Conservation (phyloP, 2,113 vertebrate species). For the Manacus vitellinus region DNA sequence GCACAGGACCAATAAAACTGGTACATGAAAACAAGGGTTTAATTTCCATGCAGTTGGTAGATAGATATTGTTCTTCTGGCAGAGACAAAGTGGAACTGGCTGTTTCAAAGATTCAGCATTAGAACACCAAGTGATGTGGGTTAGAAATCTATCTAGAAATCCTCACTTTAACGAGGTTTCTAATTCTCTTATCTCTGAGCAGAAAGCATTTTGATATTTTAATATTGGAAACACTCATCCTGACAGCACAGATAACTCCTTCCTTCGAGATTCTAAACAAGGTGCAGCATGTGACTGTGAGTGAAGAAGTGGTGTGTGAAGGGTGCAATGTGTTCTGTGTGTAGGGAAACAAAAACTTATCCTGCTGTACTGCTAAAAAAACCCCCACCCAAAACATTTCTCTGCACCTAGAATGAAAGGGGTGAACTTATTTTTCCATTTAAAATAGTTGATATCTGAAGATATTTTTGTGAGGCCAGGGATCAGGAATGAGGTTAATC, state of each 20-base stretch:
- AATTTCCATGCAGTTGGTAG: background rate
- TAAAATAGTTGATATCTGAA: background rate
- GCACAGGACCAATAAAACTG: background rate
- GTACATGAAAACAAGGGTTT: background rate
- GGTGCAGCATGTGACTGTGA: background rate
- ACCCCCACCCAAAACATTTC: fast-evolving
- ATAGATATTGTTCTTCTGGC: background rate
- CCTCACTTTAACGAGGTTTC: background rate
- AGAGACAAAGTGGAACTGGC: background rate
- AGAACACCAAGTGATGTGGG: background rate
- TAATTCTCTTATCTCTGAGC: constrained; percentile 11
- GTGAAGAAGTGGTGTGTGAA: background rate
- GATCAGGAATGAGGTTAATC: background rate
- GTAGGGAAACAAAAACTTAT: background rate
- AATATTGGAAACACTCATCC: background rate
- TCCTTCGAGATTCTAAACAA: background rate
- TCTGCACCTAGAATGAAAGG: background rate
- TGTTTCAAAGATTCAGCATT: background rate
- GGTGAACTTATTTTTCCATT: background rate
- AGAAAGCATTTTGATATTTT: constrained; percentile 8
- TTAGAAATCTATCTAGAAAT: background rate
- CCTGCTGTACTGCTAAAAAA: background rate
- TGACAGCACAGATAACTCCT: background rate
- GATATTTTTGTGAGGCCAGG: background rate
- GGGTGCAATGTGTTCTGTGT: background rate